Evolutionary conservation across 1,140 invertebrate genomes (phyloP), one percentile per base, ranked within the genome.

Genomic region (Musca domestica): DNA sequence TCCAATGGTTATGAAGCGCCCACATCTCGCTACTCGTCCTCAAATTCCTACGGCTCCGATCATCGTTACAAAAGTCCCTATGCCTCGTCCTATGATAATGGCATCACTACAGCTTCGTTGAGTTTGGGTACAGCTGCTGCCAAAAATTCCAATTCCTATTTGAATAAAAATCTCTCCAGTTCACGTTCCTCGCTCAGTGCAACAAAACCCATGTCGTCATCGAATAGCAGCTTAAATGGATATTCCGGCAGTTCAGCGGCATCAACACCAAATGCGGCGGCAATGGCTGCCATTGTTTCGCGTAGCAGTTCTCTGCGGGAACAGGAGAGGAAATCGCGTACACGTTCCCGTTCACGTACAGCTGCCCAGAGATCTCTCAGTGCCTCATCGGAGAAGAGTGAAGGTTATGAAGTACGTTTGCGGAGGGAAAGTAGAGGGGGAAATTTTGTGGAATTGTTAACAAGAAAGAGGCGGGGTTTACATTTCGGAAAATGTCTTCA

Each of bases 391-490:
- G 80, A 81, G 65, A 81, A 82, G 46, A 90, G 88, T 47, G 89
- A 91, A 80, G 89, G 89, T 80, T 91, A 90, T 72, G 84, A 84
- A 83, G 89, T 90, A 89, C 88, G 88, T 74, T 69, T 6, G 25
- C 5, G 19, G 34, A 12, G 49, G 22, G 22, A 2, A 9, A 6
- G n/a, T n/a, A 17, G 49, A 19, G 4, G 49, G 17, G 49, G 49
- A 20, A 9, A n/a, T n/a, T n/a, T n/a, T n/a, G n/a, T n/a, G n/a
- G n/a, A n/a, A n/a, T n/a, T n/a, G n/a, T n/a, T n/a, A n/a, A n/a
- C n/a, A n/a, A n/a, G n/a, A n/a, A n/a, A n/a, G n/a, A n/a, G n/a
- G n/a, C n/a, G n/a, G n/a, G n/a, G n/a, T n/a, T n/a, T n/a, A n/a
- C n/a, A n/a, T n/a, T n/a, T n/a, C n/a, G n/a, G n/a, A n/a, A n/a